A percentile compares a stretch with the other conserved stretches of the same genome.
Evolutionary conservation across 2,797 vertebrate species (phyloP).

Genomic region (Pseudochaenichthys georgianus): DNA sequence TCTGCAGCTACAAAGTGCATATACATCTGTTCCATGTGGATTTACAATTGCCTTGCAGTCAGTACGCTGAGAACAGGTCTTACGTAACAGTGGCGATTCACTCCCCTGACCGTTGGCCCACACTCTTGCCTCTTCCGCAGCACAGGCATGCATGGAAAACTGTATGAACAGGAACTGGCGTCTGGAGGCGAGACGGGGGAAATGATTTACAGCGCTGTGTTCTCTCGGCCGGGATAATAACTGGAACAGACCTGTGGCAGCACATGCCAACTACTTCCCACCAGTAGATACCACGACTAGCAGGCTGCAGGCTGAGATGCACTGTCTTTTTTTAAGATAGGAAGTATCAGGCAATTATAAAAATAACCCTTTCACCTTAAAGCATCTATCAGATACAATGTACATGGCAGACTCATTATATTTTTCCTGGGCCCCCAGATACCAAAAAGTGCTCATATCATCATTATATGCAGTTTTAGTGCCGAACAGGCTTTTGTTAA

Average conservation of each 20-base stretch:
- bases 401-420: no score
- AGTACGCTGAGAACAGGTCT: conserved; percentile 30
- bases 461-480: not conserved
- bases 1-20: conserved; percentile 39
- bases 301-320: conserved; percentile 18
- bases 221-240: conserved; percentile 64
- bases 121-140: conserved; percentile 39
- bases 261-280: conserved; percentile 55
- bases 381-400: no score
- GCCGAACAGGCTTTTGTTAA: not conserved
- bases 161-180: conserved; percentile 36
- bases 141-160: conserved; percentile 48
- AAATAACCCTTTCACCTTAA: not conserved
- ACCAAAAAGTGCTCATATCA: not conserved
- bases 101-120: conserved; percentile 41
- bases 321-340: not conserved
- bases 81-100: conserved; percentile 51
- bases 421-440: not conserved
- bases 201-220: conserved; percentile 62
- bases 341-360: not conserved
- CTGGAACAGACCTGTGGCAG: conserved; percentile 66
- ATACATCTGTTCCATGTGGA: conserved; percentile 43
- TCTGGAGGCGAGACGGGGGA: conserved; percentile 48
- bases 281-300: conserved; percentile 31
- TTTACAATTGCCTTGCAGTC: conserved; percentile 39